Conservation (phyloP, 1,140 invertebrate species). For the Drosophila sucinea region DNA sequence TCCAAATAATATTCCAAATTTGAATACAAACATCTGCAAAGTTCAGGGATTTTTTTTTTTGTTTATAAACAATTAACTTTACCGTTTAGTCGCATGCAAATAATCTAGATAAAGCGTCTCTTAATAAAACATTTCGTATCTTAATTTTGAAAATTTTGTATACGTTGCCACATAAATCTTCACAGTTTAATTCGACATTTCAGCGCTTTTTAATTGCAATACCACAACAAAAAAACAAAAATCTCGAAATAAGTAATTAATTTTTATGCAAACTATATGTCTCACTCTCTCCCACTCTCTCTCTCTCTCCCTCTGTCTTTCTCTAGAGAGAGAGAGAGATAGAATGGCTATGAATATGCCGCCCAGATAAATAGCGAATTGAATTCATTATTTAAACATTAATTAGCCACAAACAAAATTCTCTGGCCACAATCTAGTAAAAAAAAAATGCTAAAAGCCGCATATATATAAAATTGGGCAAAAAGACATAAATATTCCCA, state of each 20-base stretch:
- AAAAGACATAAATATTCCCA: constrained; percentile 11
- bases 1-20: too few species aligned
- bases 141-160: not conserved
- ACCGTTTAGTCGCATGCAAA: not conserved
- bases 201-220: constrained; percentile 9
- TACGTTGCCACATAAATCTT: constrained; percentile 12
- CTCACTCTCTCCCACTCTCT: not conserved
- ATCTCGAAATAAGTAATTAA: constrained; percentile 18
- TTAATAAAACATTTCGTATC: constrained; percentile 12
- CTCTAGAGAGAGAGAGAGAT: not conserved
- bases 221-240: not conserved
- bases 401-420: constrained; percentile 14
- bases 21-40: too few species aligned
- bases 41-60: too few species aligned
- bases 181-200: constrained; percentile 15
- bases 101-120: constrained; percentile 4
- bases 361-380: constrained; percentile 14
- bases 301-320: not conserved
- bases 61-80: not conserved
- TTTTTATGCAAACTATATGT: constrained; percentile 9
- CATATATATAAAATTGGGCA: not conserved
- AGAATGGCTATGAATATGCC: constrained; percentile 1
- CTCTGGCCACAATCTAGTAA: not conserved
- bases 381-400: constrained; percentile 19
- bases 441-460: not conserved